Base-by-base conservation (phyloP, 2,113 vertebrate genomes). In the Elephas maximus region DNA sequence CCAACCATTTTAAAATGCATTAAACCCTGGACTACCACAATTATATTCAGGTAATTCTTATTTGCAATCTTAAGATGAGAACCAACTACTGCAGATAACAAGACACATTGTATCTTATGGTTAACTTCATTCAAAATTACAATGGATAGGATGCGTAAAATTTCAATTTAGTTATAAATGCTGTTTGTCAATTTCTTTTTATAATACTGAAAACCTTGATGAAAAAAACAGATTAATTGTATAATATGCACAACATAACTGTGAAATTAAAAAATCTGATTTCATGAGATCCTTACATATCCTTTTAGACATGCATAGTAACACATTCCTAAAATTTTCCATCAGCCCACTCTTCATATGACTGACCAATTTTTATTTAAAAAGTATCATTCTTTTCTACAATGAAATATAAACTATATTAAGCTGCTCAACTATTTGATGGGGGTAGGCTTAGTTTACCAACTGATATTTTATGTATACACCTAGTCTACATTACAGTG, bases 331-430 rank as follows among this genome's bases (percentile, higher is more conserved):
- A 91, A 95, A 88, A 80, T 88, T 87, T 96, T 85, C 18, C 45
- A 81, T 91, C 62, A 78, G 51, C 85, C 21, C 26, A 71, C 41
- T 5, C 83, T 69, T 28, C 20, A 8, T 92, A 76, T 84, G 91
- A 78, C 23, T 78, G 57, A 57, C 3, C 44, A 83, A 94, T 81
- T 24, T 85, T 93, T 91, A 88, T 18, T 37, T 71, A 77, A 37
- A 96, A 96, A 79, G 33, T 45, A 94, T 51, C 67, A 94, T 62
- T 78, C 30, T 82, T 92, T 88, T 53, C 79, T 90, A 62, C 23
- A 90, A 90, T 44, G 45, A 90, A 90, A 7, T 63, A 93, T 23
- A 44, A 91, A 84, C n/a, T 80, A 79, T 57, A 73, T 74, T 74
- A 93, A 73, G 26, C 62, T 95, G 20, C 17, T 90, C 81, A 87